Base-by-base conservation (phyloP, 2,888 invertebrate genomes). In the Lacanobia wlatinum region DNA sequence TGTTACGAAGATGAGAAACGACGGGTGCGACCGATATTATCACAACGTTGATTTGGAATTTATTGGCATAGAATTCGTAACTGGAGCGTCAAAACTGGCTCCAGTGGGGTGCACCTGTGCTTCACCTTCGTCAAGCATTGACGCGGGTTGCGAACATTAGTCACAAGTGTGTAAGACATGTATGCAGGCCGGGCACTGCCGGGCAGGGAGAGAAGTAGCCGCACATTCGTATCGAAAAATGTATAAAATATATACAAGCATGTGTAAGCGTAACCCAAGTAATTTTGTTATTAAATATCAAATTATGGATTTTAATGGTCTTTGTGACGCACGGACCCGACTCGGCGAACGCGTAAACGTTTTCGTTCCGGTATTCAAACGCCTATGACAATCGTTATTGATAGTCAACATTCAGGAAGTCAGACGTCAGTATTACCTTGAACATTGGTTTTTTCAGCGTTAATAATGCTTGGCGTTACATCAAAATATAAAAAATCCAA, bases 111-210 rank as follows among this genome's bases (percentile, higher is more conserved):
- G 88, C 91, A 92, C 92, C 92, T 92, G 91, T 87, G 87, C 89
- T 84, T 89, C 90, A 93, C 94, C 94, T 92, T 90, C 94, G 91
- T 93, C 94, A 92, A 85, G 87, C 78, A 83, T 87, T 92, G 92
- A 92, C 91, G 90, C 84, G 92, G 93, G 92, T 92, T 86, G 86
- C 86, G 87, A 88, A 89, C 91, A 92, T 93, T 93, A 92, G 91
- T 92, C 92, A 92, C 93, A 91, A 91, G 90, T 93, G 92, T 90
- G 91, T 89, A 87, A 89, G 91, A 90, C 92, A 89, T 90, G 87
- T 89, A 87, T 84, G 84, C 77, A 74, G 34, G 74, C 21, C 73
- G 28, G n/a, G 50, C 46, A 43, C 38, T 34, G 74, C 21, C 73
- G 28, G n/a, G 50, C 52, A 43, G 38, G 46, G 60, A 58, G 48